Percentiles rank a stretch among this genome's conserved stretches.
Evolutionary conservation across 2,797 vertebrate species (phyloP).

Genomic region (Nasua narica): DNA sequence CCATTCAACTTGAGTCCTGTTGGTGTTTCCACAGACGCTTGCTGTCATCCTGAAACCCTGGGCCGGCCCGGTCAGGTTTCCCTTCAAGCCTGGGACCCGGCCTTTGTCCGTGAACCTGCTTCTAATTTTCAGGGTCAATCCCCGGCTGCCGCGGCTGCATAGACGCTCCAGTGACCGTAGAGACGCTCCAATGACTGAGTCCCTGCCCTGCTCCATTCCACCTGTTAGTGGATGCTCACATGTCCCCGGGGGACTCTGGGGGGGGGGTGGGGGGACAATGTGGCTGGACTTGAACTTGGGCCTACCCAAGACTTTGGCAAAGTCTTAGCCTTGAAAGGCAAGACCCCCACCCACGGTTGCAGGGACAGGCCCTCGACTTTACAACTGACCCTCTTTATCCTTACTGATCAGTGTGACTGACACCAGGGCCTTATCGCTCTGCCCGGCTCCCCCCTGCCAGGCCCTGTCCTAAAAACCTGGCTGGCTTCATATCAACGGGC

Average conservation of each 20-base stretch:
- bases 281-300: neutral
- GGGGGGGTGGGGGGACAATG: too few relatives aligned
- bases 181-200: neutral
- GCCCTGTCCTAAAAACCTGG: conserved; percentile 67
- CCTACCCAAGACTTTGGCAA: neutral
- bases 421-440: neutral
- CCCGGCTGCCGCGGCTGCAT: neutral
- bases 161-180: neutral
- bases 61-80: neutral
- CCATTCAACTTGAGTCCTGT: neutral
- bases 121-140: neutral
- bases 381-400: neutral
- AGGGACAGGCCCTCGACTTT: neutral
- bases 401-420: neutral
- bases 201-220: neutral
- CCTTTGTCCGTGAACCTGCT: neutral
- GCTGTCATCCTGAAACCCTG: neutral
- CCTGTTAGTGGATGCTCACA: neutral
- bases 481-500: conserved; percentile 79
- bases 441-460: neutral
- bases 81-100: neutral
- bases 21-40: neutral
- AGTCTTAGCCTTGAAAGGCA: neutral
- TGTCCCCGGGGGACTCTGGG: neutral
- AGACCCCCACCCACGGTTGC: neutral